These are phyloP conservation scores for Microplitis demolitor DNA, from an alignment of 1,140 invertebrate species.

Conservation along the genomic window DNA sequence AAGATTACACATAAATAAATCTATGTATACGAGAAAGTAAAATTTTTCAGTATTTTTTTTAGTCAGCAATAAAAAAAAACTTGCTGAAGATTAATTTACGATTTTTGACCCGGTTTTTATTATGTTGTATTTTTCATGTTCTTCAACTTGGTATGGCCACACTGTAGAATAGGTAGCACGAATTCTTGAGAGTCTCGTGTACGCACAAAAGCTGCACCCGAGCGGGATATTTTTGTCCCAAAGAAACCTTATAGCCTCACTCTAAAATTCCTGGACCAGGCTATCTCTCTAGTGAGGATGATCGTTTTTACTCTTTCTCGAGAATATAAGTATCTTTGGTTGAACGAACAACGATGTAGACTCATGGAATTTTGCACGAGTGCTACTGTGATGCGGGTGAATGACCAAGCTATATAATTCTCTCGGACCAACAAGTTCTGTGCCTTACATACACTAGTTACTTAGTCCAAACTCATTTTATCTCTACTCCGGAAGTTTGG, in stretches of 20 bases:
- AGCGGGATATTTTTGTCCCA: conserved; percentile 24
- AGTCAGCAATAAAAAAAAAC: too few relatives aligned
- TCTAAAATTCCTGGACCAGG: conserved; percentile 14
- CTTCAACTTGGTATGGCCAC: background rate
- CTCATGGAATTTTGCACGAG: conserved; percentile 25
- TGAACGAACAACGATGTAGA: conserved; percentile 4
- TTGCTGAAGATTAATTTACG: too few relatives aligned
- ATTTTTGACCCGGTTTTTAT: background rate
- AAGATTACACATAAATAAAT: too few relatives aligned
- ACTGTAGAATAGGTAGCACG: background rate
- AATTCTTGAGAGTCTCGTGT: background rate
- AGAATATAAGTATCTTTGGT: conserved; percentile 6
- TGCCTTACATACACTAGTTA: background rate
- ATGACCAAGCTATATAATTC: conserved; percentile 21
- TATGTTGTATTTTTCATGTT: background rate
- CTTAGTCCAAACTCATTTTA: background rate
- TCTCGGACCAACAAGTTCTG: background rate
- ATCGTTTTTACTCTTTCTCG: conserved; percentile 12
- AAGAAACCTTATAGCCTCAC: conserved; percentile 19
- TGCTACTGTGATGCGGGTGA: conserved; percentile 21
- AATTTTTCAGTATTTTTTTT: too few relatives aligned
- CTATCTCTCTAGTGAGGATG: background rate
- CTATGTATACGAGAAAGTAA: too few relatives aligned
- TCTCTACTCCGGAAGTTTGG: background rate
- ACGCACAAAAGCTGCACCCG: background rate